A percentile compares a stretch with the other conserved stretches of the same genome.
Evolutionary conservation across 2,113 vertebrate genomes (phyloP).

Genomic region (Synchiropus splendidus): DNA sequence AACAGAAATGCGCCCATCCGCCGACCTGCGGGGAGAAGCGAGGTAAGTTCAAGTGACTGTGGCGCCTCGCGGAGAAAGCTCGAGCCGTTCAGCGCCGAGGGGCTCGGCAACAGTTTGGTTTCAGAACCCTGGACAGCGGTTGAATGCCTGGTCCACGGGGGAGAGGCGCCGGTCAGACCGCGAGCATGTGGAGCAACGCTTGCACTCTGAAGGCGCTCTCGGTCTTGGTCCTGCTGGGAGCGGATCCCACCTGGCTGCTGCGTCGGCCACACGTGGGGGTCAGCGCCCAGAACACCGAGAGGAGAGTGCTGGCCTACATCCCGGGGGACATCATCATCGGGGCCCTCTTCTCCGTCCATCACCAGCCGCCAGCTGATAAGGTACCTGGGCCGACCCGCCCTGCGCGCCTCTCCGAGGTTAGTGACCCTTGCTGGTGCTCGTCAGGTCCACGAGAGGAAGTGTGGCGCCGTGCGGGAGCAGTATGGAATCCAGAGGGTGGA

Average conservation of each 20-base stretch:
- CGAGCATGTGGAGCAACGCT: conserved; percentile 9
- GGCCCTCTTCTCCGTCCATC: conserved; percentile 95
- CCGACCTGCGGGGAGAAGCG: conserved; percentile 8
- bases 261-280: conserved; percentile 61
- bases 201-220: conserved; percentile 18
- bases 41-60: conserved; percentile 37
- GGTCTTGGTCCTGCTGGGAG: conserved; percentile 30
- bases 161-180: too few relatives aligned
- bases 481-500: conserved; percentile 98
- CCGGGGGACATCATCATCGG: conserved; percentile 95
- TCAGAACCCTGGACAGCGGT: conserved; percentile 30
- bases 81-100: too few relatives aligned
- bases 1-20: conserved; percentile 19
- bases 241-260: conserved; percentile 28
- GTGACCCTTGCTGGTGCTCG: neutral
- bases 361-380: conserved; percentile 94
- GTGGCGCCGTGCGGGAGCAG: conserved; percentile 90
- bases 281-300: conserved; percentile 82
- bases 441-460: conserved; percentile 89
- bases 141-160: too few relatives aligned
- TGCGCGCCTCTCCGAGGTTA: neutral
- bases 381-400: conserved; percentile 28
- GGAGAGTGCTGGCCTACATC: conserved; percentile 85
- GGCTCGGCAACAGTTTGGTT: too few relatives aligned
- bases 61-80: too few relatives aligned